phyloP scores from a whole-genome alignment of 2,888 invertebrate genomes.

The Xestia sexstrigata region DNA sequence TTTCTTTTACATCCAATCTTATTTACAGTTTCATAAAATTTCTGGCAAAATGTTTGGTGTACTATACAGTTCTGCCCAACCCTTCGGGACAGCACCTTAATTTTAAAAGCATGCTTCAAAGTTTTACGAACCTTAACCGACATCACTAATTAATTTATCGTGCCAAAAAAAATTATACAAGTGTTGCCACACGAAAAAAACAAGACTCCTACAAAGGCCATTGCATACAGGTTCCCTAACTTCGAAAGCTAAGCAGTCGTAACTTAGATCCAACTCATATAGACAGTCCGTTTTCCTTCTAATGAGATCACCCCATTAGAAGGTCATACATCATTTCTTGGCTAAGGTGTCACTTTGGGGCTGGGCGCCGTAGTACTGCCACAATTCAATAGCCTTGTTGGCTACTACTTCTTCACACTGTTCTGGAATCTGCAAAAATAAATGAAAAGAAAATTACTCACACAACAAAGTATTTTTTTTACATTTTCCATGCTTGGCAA shows the following conservation, averaged over 20 bases:
- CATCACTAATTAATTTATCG: not conserved
- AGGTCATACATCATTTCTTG: constrained; percentile 90
- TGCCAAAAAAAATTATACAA: not conserved
- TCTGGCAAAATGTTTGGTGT: constrained; percentile 2
- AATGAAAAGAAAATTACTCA: not conserved
- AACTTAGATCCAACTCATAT: constrained; percentile 34
- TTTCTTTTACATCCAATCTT: constrained; percentile 1
- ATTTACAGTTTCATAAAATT: not conserved
- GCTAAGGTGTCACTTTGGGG: constrained; percentile 86
- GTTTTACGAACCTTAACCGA: not conserved
- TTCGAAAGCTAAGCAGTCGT: constrained; percentile 47
- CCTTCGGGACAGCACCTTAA: not conserved
- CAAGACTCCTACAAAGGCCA: not conserved
- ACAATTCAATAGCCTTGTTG: constrained; percentile 96
- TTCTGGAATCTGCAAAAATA: constrained; percentile 92
- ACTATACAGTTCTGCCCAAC: not conserved
- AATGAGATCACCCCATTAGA: constrained; percentile 88
- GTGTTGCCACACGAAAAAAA: constrained; percentile 18
- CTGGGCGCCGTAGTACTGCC: constrained; percentile 95
- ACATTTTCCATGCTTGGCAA: not conserved
- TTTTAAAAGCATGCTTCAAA: constrained; percentile 1
- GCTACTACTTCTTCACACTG: constrained; percentile 96
- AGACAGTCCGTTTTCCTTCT: constrained; percentile 80
- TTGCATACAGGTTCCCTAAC: constrained; percentile 37
- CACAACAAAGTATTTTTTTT: not conserved